Base-by-base conservation (phyloP, 2,888 invertebrate genomes). In the Agapetus fuscipes region DNA sequence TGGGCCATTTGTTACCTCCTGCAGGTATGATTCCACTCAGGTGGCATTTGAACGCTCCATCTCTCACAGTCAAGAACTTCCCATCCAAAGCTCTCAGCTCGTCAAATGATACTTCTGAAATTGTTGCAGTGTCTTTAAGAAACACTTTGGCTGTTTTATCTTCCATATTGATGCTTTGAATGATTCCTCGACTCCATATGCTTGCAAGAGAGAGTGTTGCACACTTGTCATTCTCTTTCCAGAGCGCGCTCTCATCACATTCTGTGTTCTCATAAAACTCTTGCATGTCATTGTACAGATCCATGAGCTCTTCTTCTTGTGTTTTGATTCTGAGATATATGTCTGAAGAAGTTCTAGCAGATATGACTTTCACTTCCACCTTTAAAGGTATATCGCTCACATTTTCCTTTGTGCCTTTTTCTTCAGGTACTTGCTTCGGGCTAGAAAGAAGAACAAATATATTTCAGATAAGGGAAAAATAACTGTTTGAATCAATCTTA, bases 11-110 rank as follows among this genome's bases (percentile, higher is more conserved):
- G 0, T 68, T 64, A 1, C 74, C 78, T 0, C 81, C 80, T 0
- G 83, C 80, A 0, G 88, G 80, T 15, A 64, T 59, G 7, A 89
- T 71, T 13, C 81, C 80, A 2, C 73, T 74, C 34, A 90, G 56
- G 54, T 80, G 79, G 45, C 87, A 81, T 48, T 73, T 74, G 14
- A 78, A 63, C 0, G 77, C 76, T 1, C 75, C 74, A 41, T 76
- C 72, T 0, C 72, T 69, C 1, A 72, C 57, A 0, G 57, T 55
- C 5, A 58, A 53, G 45, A 81, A 80, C 6, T 66, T 57, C 1
- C 60, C 51, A 9, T 66, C 26, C 3, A 84, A 60, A 2, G 64
- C 59, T 34, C 65, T 72, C 12, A 85, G 56, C 31, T 64, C 56
- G 2, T 60, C 53, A 0, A 53, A 34, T 0, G 58, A 54, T 10